phyloP scores from a whole-genome alignment of 2,113 vertebrate species.

The Toxotes chatareus region DNA sequence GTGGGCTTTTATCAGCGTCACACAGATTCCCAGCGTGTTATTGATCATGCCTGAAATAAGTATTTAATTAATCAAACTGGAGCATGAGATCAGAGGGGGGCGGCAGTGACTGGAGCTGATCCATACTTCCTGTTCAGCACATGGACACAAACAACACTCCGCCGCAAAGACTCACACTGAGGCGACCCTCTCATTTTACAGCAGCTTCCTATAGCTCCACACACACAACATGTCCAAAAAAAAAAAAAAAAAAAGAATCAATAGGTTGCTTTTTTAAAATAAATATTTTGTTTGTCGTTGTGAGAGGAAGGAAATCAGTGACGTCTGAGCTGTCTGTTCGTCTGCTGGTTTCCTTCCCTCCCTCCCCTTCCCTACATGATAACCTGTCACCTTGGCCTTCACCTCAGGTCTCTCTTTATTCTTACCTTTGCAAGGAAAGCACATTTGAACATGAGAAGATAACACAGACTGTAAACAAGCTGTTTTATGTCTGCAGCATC shows the following conservation, averaged over 20 bases:
- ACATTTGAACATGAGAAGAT: background rate
- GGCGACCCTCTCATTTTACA: too few relatives aligned
- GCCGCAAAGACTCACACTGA: too few relatives aligned
- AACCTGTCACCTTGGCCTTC: conserved; percentile 45
- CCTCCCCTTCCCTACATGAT: background rate
- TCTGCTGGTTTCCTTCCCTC: conserved; percentile 41
- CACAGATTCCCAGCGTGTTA: background rate
- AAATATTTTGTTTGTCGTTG: conserved; percentile 8
- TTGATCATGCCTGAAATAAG: background rate
- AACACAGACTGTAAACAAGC: conserved; percentile 16
- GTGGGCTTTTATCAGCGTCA: background rate
- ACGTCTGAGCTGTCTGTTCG: conserved; percentile 9
- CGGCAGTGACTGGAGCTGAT: background rate
- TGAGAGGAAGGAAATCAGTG: conserved; percentile 42
- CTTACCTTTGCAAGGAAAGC: background rate
- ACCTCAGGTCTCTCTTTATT: conserved; percentile 22
- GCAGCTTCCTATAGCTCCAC: too few relatives aligned
- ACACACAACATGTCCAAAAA: too few relatives aligned
- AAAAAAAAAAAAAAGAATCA: too few relatives aligned
- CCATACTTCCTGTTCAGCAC: conserved; percentile 1
- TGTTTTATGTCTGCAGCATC: background rate
- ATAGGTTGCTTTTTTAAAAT: too few relatives aligned
- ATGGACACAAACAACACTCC: too few relatives aligned
- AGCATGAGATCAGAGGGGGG: background rate
- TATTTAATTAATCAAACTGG: conserved; percentile 36